Evolutionary conservation across 2,113 vertebrate species (phyloP).

Genomic region (Galemys pyrenaicus): DNA sequence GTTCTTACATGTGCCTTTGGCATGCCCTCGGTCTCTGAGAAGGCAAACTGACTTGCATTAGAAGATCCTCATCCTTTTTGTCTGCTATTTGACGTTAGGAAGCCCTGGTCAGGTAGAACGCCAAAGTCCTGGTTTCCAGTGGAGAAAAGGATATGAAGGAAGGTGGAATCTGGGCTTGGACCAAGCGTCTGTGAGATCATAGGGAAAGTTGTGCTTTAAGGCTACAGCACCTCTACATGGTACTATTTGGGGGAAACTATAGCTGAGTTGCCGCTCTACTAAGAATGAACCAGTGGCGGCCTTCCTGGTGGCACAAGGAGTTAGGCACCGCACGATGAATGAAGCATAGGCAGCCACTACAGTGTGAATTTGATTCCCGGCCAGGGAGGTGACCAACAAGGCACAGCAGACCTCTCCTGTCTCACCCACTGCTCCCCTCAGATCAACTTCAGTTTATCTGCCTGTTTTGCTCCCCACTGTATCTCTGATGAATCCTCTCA

Average conservation of each 20-base stretch:
- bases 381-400: too few relatives aligned
- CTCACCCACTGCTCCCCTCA: too few relatives aligned
- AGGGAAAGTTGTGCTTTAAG: not conserved
- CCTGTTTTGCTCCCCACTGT: too few relatives aligned
- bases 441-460: too few relatives aligned
- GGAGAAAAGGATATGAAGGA: not conserved
- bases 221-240: not conserved
- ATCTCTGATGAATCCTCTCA: too few relatives aligned
- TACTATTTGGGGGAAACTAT: not conserved
- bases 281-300: too few relatives aligned
- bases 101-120: not conserved
- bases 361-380: too few relatives aligned
- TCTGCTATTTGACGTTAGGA: not conserved
- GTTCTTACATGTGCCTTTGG: not conserved
- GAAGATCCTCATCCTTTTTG: not conserved
- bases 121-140: not conserved
- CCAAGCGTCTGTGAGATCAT: not conserved
- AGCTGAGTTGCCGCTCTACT: not conserved
- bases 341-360: too few relatives aligned
- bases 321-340: too few relatives aligned
- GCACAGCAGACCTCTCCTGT: too few relatives aligned
- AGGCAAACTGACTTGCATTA: not conserved
- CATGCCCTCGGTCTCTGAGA: not conserved
- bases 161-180: not conserved
- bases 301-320: too few relatives aligned